Evolutionary conservation across 2,888 invertebrate species (phyloP).

Genomic region (Spilosoma lubricipeda): DNA sequence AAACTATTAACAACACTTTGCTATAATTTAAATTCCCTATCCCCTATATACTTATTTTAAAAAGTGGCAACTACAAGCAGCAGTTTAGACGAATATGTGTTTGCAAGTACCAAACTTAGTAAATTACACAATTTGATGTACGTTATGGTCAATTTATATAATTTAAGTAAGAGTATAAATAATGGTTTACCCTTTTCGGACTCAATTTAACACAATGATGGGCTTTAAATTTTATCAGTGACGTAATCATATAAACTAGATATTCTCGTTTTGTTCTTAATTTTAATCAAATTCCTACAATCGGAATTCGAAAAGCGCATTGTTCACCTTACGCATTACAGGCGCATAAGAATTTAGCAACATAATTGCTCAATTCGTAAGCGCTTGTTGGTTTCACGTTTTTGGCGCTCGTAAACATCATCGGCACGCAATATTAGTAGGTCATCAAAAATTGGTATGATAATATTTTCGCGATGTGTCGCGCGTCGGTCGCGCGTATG

Average conservation of each 20-base stretch:
- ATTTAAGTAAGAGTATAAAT: not conserved
- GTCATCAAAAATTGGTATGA: constrained; percentile 56
- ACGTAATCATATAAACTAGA: not conserved
- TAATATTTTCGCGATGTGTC: constrained; percentile 67
- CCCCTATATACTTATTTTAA: not conserved
- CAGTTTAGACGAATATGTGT: not conserved
- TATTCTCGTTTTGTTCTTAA: not conserved
- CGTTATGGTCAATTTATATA: not conserved
- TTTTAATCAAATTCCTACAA: not conserved
- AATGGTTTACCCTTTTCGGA: not conserved
- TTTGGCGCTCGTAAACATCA: constrained; percentile 1
- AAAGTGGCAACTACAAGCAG: not conserved
- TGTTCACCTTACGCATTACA: not conserved
- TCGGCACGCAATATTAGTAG: constrained; percentile 19
- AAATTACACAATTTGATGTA: not conserved
- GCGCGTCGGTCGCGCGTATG: constrained; percentile 41
- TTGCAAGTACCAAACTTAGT: not conserved
- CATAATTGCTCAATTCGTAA: constrained; percentile 1
- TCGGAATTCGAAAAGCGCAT: not conserved
- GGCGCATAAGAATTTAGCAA: not conserved
- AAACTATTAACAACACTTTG: not conserved
- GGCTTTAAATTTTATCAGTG: not conserved
- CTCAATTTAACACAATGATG: too few relatives aligned
- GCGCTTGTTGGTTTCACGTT: constrained; percentile 4
- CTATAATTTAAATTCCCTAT: not conserved